Evolutionary conservation across 2,113 vertebrate species (phyloP).

Genomic region (Theristicus caerulescens): DNA sequence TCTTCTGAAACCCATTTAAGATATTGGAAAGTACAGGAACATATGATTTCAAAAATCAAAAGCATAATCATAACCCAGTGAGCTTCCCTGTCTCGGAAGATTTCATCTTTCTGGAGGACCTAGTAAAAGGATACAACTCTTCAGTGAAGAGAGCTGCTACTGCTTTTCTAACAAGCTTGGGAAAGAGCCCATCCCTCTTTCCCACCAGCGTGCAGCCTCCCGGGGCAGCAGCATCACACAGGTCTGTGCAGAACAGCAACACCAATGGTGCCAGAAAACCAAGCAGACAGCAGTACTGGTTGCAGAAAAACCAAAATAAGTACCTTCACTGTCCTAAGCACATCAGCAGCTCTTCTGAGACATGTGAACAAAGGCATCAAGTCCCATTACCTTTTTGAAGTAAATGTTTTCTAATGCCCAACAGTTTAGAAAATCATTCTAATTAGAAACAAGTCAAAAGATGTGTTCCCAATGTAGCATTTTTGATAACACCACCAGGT

Average conservation of each 20-base stretch:
- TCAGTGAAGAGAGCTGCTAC: neutral
- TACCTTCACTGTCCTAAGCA: no score
- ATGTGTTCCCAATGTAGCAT: neutral
- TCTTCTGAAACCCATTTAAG: neutral
- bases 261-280: rapidly evolving
- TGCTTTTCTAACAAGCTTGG: neutral
- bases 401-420: neutral
- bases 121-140: neutral
- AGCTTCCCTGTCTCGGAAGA: neutral
- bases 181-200: neutral
- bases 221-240: rapidly evolving
- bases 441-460: neutral
- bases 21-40: neutral
- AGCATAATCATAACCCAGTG: neutral
- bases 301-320: rapidly evolving
- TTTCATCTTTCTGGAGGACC: neutral
- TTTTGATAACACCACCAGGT: neutral
- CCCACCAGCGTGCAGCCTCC: neutral
- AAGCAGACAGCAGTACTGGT: neutral
- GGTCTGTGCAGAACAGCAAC: neutral
- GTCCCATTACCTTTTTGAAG: rapidly evolving
- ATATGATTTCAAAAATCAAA: neutral
- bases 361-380: neutral
- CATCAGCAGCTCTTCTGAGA: neutral
- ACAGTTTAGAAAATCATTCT: neutral